phyloP scores from a whole-genome alignment of 2,888 invertebrate species.

The Drosophila nr. perissopoda region DNA sequence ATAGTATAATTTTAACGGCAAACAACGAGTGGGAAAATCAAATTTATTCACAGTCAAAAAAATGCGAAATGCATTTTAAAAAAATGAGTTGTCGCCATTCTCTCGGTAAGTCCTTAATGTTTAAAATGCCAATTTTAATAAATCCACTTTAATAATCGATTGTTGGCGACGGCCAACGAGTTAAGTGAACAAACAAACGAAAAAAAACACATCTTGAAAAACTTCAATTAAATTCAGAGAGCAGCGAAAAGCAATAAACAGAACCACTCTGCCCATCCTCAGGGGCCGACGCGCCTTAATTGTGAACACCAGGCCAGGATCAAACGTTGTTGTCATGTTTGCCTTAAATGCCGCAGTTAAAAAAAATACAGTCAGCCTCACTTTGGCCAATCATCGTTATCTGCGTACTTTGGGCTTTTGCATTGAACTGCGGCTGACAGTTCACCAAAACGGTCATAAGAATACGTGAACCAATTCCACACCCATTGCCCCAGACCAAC shows the following conservation, averaged over 20 bases:
- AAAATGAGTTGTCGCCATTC: background rate
- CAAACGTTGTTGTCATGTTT: constrained; percentile 26
- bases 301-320: constrained; percentile 13
- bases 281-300: constrained; percentile 9
- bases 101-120: constrained; percentile 11
- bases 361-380: constrained; percentile 16
- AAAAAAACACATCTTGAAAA: constrained; percentile 20
- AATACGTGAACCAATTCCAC: constrained; percentile 5
- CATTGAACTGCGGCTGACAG: constrained; percentile 23
- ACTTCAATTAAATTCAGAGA: constrained; percentile 36
- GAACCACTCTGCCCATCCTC: constrained; percentile 8
- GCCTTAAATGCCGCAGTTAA: constrained; percentile 36
- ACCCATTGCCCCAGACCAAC: background rate
- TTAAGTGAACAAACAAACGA: background rate
- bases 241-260: constrained; percentile 1
- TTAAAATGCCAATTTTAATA: constrained; percentile 9
- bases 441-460: constrained; percentile 7
- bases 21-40: constrained; percentile 4
- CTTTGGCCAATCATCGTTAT: constrained; percentile 47
- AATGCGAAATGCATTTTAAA: constrained; percentile 14
- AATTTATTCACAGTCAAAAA: constrained; percentile 13
- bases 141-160: constrained; percentile 43
- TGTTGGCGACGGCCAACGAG: background rate
- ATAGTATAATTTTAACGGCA: constrained; percentile 13
- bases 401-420: constrained; percentile 25